These are phyloP conservation scores for Drosophila suzukii DNA, from an alignment of 1,140 invertebrate genomes.

Conservation along the genomic window DNA sequence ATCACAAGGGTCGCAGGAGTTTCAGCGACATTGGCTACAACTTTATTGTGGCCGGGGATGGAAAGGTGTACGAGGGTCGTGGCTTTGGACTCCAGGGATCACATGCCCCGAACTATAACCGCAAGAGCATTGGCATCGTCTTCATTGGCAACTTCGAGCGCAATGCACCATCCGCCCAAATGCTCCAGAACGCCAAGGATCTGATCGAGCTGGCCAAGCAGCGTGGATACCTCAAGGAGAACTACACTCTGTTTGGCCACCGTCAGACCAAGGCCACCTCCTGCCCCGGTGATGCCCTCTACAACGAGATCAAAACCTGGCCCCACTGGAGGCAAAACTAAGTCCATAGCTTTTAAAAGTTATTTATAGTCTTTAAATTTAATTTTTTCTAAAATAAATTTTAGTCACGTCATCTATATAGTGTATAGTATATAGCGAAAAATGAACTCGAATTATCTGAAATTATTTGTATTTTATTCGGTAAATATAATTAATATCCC, in stretches of 20 bases:
- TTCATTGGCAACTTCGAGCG: constrained; percentile 86
- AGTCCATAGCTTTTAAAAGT: no score
- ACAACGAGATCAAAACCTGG: constrained; percentile 86
- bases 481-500: not conserved
- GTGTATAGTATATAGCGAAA: no score
- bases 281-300: constrained; percentile 88
- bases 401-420: no score
- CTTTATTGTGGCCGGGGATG: constrained; percentile 86
- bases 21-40: constrained; percentile 91
- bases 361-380: no score
- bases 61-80: constrained; percentile 88
- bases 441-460: no score
- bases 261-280: constrained; percentile 88
- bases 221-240: constrained; percentile 58
- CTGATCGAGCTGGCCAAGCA: constrained; percentile 88
- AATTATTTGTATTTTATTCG: no score
- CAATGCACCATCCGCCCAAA: constrained; percentile 85
- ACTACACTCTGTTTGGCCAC: constrained; percentile 87
- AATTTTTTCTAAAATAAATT: not conserved
- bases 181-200: constrained; percentile 87
- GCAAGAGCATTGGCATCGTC: constrained; percentile 88
- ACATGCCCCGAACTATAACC: constrained; percentile 89
- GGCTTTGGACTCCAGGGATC: constrained; percentile 89
- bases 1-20: constrained; percentile 86
- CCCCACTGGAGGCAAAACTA: constrained; percentile 75